Base-by-base conservation (phyloP, 2,888 invertebrate genomes). In the Gisinianus flammeolus region DNA sequence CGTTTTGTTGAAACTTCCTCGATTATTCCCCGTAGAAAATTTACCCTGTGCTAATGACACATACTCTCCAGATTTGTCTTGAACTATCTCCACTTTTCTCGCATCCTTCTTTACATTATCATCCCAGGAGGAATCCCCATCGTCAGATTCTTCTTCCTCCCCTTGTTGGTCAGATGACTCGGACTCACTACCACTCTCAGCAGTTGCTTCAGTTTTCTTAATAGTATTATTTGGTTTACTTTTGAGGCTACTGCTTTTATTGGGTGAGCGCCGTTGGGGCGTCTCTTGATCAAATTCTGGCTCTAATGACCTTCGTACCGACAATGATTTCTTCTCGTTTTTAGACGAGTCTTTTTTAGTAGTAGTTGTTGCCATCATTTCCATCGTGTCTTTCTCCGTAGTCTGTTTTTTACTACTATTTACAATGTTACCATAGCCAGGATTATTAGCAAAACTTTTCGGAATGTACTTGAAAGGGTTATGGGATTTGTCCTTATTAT, bases 251-350 rank as follows among this genome's bases (percentile, higher is more conserved):
- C 22, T 19, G n/a, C 19, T 69, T 24, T 22, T 44, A 10, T 69
- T 28, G 44, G 26, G 4, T 10, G 69, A 22, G 28, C 10, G 26
- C 62, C 26, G 4, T 16, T 44, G 44, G 5, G 73, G 64, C 3
- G 73, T 74, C 5, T 44, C 44, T 33, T 74, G 22, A 35, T 74
- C 64, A 35, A 74, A 74, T 74, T 74, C 64, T 35, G 73, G 33
- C 24, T 64, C 28, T 19, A 74, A 28, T n/a, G 73, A 74, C 26
- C 73, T n/a, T 8, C 73, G 22, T 12, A 64, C 64, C 0, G 73
- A 24, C 12, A n/a, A n/a, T 54, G 54, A 19, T 16, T 54, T 54
- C n/a, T 26, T 62, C 2, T 44, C 44, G 8, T 44, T 8, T 58
- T 58, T 58, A 1, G n/a, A n/a, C n/a, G n/a, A n/a, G n/a, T n/a